Evolutionary conservation across 2,113 vertebrate genomes (phyloP), one percentile per base, ranked within the genome.

Genomic region (Heterocephalus glaber): DNA sequence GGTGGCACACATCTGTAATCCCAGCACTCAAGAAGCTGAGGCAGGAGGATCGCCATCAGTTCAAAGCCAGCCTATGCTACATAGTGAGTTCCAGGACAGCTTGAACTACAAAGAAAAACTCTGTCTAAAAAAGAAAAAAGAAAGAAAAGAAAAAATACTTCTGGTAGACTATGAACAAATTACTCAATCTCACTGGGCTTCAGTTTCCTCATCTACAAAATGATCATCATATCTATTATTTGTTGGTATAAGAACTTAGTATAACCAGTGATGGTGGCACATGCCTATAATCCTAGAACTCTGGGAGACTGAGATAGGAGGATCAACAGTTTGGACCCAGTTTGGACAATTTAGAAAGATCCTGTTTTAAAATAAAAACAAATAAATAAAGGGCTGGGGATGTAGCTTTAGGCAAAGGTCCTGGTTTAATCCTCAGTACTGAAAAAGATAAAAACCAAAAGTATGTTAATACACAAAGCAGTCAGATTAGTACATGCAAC

Each of bases 161-260:
- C 33, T 47, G 33, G 44, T 28, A 66, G 30, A 97, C 94, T 89
- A 94, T 97, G n/a, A 86, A 66, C 65, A 95, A 49, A 56, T 86
- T 96, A 72, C 6, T 89, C 60, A 95, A 77, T 0, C 0, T 86
- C 33, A 49, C 30, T 76, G 70, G 80, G 79, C 56, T 49, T 94
- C 87, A 47, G 44, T 96, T 97, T 28, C 17, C 79, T 49, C 77
- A 1, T 0, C 52, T 54, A 60, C 54, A 49, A 95, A 97, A 93
- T 92, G 38, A 24, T 1, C 1, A 76, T 35, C 9, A 17, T 35
- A 70, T 52, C 58, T 41, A 63, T 82, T 38, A 74, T 52, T 61
- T 70, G 0, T 0, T 19, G 24, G 52, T 76, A 63, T 49, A 11
- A 93, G 92, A 82, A 89, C 44, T 2, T 12, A 2, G 65, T 56